These are phyloP conservation scores for Heterotilapia buettikoferi DNA, from an alignment of 2,113 vertebrate species.

Conservation along the genomic window DNA sequence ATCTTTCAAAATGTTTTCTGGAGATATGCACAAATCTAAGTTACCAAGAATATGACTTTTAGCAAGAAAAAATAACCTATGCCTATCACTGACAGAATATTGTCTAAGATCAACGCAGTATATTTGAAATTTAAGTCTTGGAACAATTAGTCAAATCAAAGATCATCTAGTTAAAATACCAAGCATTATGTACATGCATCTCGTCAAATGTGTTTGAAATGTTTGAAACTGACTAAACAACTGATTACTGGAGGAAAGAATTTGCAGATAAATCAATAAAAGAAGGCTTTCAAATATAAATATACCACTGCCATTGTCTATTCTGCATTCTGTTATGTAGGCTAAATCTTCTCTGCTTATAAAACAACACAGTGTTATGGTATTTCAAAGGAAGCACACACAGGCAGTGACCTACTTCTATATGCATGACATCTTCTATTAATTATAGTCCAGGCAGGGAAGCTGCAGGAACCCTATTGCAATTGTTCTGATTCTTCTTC, in stretches of 20 bases:
- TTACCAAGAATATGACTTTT: not conserved
- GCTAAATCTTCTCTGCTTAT: not conserved
- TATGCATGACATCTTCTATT: conserved; percentile 6
- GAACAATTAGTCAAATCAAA: not conserved
- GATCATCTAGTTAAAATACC: not conserved
- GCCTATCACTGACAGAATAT: not conserved
- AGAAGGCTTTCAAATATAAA: not conserved
- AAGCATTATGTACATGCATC: not conserved
- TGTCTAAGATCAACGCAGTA: not conserved
- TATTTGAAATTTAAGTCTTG: too few relatives aligned
- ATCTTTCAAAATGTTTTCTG: not conserved
- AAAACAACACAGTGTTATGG: not conserved
- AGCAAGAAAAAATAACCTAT: rapidly evolving
- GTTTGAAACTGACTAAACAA: not conserved
- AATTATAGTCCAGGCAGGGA: conserved; percentile 17
- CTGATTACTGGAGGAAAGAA: not conserved
- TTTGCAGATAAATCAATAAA: not conserved
- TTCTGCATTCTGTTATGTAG: not conserved
- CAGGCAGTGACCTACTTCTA: conserved; percentile 23
- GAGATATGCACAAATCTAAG: not conserved
- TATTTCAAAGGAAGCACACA: not conserved
- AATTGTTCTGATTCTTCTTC: not conserved
- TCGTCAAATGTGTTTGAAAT: not conserved
- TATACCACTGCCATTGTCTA: not conserved
- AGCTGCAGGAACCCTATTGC: not conserved